Evolutionary conservation across 2,888 invertebrate species (phyloP).

Genomic region (Syritta pipiens): DNA sequence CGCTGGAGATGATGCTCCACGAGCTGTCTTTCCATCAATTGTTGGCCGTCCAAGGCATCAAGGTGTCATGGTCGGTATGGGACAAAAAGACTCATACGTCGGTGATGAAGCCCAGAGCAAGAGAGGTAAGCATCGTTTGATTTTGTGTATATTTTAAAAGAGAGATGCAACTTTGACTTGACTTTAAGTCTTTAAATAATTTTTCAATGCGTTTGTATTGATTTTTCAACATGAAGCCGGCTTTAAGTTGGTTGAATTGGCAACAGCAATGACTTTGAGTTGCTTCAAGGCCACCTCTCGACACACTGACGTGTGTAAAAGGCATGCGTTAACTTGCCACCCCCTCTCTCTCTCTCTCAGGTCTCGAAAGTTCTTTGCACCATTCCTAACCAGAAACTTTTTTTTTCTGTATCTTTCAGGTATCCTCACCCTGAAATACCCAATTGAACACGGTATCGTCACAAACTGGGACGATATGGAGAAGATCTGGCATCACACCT

Average conservation of each 20-base stretch:
- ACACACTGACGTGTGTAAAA: too few relatives aligned
- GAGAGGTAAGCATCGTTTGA: conserved; percentile 81
- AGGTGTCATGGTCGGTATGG: conserved; percentile 96
- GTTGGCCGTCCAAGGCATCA: conserved; percentile 94
- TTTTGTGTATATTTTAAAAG: neutral
- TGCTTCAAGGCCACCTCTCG: too few relatives aligned
- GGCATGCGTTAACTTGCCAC: too few relatives aligned
- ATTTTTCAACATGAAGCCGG: too few relatives aligned
- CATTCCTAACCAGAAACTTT: neutral
- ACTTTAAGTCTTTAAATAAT: too few relatives aligned
- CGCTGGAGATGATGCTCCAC: conserved; percentile 93
- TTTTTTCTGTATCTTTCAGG: conserved; percentile 79
- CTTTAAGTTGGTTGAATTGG: too few relatives aligned
- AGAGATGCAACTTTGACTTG: too few relatives aligned
- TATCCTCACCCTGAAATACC: conserved; percentile 97
- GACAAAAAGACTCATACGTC: conserved; percentile 93
- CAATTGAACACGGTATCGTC: conserved; percentile 98
- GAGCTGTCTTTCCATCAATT: conserved; percentile 93
- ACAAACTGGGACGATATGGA: conserved; percentile 99
- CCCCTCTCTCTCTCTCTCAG: too few relatives aligned
- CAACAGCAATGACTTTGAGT: too few relatives aligned
- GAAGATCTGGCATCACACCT: conserved; percentile 99
- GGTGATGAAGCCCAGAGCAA: conserved; percentile 93
- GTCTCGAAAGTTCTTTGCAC: too few relatives aligned
- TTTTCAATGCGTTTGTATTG: too few relatives aligned